Evolutionary conservation across 37 sponge, comb jelly and placozoan genomes (phyloP).

Genomic region (Tethya wilhelma): DNA sequence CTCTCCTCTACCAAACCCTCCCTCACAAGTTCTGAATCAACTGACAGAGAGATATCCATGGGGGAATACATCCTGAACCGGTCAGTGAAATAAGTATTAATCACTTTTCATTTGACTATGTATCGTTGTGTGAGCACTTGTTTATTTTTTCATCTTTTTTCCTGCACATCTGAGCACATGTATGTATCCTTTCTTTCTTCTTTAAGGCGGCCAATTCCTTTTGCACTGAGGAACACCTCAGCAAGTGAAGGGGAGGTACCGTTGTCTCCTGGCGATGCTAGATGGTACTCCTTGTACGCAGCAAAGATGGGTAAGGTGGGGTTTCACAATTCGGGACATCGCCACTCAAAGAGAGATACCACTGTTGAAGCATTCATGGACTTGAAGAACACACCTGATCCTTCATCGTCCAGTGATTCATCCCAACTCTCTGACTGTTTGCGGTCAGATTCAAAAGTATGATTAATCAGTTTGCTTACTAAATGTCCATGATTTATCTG

Average conservation of each 20-base stretch:
- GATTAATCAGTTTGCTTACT: neutral
- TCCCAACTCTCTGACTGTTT: conserved; percentile 18
- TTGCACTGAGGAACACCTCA: conserved; percentile 11
- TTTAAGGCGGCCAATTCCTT: neutral
- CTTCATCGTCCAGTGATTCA: conserved; percentile 1
- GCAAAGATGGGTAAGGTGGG: conserved; percentile 21
- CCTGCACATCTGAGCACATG: no score
- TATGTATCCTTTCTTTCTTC: no score
- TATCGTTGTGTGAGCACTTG: neutral
- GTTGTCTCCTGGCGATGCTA: conserved; percentile 72
- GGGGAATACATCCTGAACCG: conserved; percentile 51
- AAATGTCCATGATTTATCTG: neutral
- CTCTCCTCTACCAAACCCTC: conserved; percentile 1
- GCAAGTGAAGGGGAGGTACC: conserved; percentile 82
- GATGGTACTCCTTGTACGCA: conserved; percentile 51
- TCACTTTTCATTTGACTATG: neutral
- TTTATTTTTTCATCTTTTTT: neutral
- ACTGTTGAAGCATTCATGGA: conserved; percentile 45
- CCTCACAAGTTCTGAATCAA: conserved; percentile 11
- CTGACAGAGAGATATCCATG: conserved; percentile 66
- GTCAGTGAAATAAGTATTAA: neutral
- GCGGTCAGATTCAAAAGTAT: conserved; percentile 14
- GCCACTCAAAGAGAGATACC: neutral
- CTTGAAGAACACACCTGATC: conserved; percentile 37
- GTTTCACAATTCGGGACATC: neutral